A percentile compares a stretch with the other conserved stretches of the same genome.
Conservation (phyloP, 2,888 invertebrate genomes). For the Dinocampus coccinellae region DNA sequence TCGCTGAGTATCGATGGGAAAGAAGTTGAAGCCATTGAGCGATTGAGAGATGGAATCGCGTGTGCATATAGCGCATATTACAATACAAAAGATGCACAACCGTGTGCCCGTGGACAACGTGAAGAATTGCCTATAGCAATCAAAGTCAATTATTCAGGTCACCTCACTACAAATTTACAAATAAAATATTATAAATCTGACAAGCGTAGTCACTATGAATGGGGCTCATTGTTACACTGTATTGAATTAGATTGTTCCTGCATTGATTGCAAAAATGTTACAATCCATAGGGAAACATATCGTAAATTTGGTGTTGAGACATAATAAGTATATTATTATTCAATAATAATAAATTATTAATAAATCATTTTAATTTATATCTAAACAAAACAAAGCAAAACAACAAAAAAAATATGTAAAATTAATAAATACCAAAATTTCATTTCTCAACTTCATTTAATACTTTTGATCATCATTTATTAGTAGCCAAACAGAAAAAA, state of each 20-base stretch:
- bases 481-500: too few species aligned
- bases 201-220: slow-evolving; percentile 72
- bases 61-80: slow-evolving; percentile 71
- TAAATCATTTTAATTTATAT: too few species aligned
- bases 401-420: too few species aligned
- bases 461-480: too few species aligned
- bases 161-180: slow-evolving; percentile 71
- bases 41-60: slow-evolving; percentile 69
- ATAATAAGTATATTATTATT: slow-evolving; percentile 45
- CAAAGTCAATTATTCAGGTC: slow-evolving; percentile 70
- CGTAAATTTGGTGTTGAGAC: slow-evolving; percentile 65
- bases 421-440: too few species aligned
- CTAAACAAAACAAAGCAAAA: too few species aligned
- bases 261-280: slow-evolving; percentile 70
- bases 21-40: slow-evolving; percentile 66
- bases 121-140: slow-evolving; percentile 70
- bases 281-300: slow-evolving; percentile 70
- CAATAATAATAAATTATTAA: too few species aligned
- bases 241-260: slow-evolving; percentile 72
- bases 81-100: slow-evolving; percentile 67
- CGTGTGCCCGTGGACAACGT: slow-evolving; percentile 69
- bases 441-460: too few species aligned
- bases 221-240: slow-evolving; percentile 71
- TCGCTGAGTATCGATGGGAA: slow-evolving; percentile 66
- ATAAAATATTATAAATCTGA: slow-evolving; percentile 72